Conservation (phyloP, 2,113 vertebrate species). For the Oryzias javanicus region DNA sequence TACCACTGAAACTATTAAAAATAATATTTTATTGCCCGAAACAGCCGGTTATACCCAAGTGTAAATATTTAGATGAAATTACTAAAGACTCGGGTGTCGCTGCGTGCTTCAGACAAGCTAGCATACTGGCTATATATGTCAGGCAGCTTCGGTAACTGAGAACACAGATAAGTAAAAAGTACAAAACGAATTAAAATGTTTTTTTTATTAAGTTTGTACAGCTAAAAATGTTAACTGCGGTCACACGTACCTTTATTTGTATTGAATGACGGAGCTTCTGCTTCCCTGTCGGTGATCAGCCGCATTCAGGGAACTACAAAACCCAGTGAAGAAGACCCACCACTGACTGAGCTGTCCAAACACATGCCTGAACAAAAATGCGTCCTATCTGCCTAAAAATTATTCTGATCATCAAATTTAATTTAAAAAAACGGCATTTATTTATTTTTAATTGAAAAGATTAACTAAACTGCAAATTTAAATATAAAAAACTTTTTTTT, state of each 20-base stretch:
- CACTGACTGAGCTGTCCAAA: not conserved
- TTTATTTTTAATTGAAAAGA: too few relatives aligned
- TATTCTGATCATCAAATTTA: not conserved
- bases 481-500: too few relatives aligned
- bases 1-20: not conserved
- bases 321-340: conserved; percentile 40
- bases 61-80: not conserved
- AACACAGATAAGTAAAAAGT: fast-evolving
- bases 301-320: conserved; percentile 49
- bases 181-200: fast-evolving
- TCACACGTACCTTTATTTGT: conserved; percentile 35
- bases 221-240: fast-evolving
- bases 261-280: not conserved
- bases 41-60: not conserved
- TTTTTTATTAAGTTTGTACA: not conserved
- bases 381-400: not conserved
- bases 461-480: too few relatives aligned
- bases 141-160: not conserved
- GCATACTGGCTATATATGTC: conserved; percentile 7
- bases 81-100: not conserved
- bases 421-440: not conserved
- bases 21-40: not conserved
- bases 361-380: conserved; percentile 42
- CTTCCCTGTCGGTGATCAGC: conserved; percentile 35
- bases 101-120: conserved; percentile 14